phyloP scores from a whole-genome alignment of 2,113 vertebrate genomes.

The Pygathrix nemaeus region DNA sequence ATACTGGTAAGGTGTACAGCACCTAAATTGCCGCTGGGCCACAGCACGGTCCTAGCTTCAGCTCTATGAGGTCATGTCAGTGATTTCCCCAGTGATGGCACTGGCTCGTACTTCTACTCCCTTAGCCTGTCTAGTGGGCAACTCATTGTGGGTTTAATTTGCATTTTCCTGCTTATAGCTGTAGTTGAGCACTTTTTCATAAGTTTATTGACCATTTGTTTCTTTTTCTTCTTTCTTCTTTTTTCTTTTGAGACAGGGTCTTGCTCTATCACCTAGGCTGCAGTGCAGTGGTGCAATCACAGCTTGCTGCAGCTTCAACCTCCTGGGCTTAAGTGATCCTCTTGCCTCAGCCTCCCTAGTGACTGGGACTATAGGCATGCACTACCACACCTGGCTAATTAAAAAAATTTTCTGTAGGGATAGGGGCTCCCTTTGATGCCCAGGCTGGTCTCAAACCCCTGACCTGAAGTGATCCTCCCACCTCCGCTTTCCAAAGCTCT shows the following conservation, averaged over 20 bases:
- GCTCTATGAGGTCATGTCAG: not conserved
- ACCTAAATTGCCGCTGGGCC: not conserved
- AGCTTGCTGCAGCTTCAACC: no score
- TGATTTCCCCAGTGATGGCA: not conserved
- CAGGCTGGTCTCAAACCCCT: not conserved
- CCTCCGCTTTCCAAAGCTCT: not conserved
- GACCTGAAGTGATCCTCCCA: not conserved
- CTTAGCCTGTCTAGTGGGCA: accelerated
- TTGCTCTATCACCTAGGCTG: no score
- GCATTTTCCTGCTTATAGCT: not conserved
- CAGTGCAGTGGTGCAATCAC: no score
- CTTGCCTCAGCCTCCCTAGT: no score
- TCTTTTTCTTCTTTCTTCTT: not conserved
- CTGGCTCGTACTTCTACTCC: accelerated
- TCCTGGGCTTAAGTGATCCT: no score
- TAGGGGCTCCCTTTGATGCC: not conserved
- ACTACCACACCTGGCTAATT: no score
- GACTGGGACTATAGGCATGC: no score
- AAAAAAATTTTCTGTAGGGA: not conserved
- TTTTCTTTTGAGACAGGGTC: no score
- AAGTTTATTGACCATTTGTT: not conserved
- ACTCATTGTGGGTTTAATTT: not conserved
- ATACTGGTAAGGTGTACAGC: accelerated
- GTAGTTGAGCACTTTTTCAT: not conserved
- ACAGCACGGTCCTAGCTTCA: accelerated